Percentiles rank a stretch among this genome's conserved stretches.
Evolutionary conservation across 2,888 invertebrate species (phyloP).

Genomic region (Stenodera caucasica): DNA sequence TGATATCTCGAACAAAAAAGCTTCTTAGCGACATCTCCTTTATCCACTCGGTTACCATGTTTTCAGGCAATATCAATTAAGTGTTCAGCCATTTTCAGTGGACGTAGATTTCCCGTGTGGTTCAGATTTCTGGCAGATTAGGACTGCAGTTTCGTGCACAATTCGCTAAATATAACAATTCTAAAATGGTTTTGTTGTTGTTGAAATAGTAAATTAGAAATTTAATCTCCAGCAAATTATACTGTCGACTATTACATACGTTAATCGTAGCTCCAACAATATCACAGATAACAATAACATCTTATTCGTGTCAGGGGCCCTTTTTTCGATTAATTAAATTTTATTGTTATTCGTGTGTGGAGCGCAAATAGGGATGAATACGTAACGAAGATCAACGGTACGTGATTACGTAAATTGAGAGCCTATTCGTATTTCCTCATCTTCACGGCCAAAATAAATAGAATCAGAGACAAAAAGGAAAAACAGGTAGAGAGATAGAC

Average conservation of each 20-base stretch:
- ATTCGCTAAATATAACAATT: neutral
- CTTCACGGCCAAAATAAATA: neutral
- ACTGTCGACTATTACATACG: too few relatives aligned
- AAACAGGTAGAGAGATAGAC: neutral
- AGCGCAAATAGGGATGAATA: conserved; percentile 18
- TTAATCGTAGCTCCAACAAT: too few relatives aligned
- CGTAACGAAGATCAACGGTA: conserved; percentile 11
- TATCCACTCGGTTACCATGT: neutral
- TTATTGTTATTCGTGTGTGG: conserved; percentile 20
- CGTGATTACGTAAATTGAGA: neutral
- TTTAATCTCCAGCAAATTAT: too few relatives aligned
- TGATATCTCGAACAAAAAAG: neutral
- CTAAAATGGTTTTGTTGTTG: too few relatives aligned
- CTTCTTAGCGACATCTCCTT: neutral
- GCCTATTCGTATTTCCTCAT: neutral
- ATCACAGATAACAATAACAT: neutral
- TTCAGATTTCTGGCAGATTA: neutral
- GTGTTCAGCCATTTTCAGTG: neutral
- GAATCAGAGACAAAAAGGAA: neutral
- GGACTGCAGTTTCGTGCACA: neutral
- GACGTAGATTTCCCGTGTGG: neutral
- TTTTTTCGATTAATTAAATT: conserved; percentile 15
- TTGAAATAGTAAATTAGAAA: too few relatives aligned
- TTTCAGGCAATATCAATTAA: conserved; percentile 4
- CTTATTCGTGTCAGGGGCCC: conserved; percentile 11